Base-by-base conservation (phyloP, 1,140 invertebrate species). In the Lycorma delicatula region DNA sequence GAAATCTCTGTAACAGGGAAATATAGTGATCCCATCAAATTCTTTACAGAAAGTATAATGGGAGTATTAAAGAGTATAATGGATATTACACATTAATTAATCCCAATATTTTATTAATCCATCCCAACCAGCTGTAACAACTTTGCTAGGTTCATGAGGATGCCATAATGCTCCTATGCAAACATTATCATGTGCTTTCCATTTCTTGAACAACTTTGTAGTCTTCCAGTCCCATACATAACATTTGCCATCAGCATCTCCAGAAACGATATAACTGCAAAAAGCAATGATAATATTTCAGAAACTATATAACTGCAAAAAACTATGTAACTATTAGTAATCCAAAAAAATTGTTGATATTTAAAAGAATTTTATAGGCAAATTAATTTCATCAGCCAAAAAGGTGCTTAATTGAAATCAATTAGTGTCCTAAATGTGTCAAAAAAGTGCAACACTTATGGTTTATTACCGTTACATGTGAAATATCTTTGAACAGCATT, bases 201-300 rank as follows among this genome's bases (percentile, higher is more conserved):
- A 98, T 70, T 97, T 97, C 69, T 91, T 94, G 71, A 94, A 97
- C 46, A 99, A 78, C 76, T 97, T 95, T 31, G 94, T 97, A 0
- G 93, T 96, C 72, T 98, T 98, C 96, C 96, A 99, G 71, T 99
- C 96, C 97, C 97, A 99, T 29, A 99, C 84, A 70, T 94, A 98
- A 63, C 95, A 87, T 74, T 98, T 98, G 1, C 97, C 97, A 77
- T 99, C 97, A 3, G 95, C 97, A 77, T 99, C 97, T n/a, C 97
- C 97, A 1, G 93, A 98, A 23, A 97, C 87, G 26, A 99, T 76
- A 71, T 98, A 99, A 68, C 93, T 93, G 72, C 27, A 84, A 81
- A 63, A 61, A 67, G 64, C 58, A 65, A 63, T 55, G 49, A 63
- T 47, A 58, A 64, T 55, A 18, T 44, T 5, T 18, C 41, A 44